Evolutionary conservation across 2,888 invertebrate genomes (phyloP), one percentile per base, ranked within the genome.

Genomic region (Agrochola macilenta): DNA sequence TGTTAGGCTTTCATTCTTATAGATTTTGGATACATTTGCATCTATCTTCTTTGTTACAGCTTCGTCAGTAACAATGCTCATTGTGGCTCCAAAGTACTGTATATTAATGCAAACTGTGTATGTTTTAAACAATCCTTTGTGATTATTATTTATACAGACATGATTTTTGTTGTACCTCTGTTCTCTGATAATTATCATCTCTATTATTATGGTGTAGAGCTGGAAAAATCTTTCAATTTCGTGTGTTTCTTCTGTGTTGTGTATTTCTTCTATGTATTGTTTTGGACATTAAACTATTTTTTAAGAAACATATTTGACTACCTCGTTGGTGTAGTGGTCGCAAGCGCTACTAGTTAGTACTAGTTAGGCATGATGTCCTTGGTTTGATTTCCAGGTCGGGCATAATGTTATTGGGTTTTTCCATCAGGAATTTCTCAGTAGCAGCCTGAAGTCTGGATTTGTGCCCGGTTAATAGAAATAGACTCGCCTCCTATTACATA

Each of bases 51-150:
- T 74, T 83, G 73, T 73, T 60, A 35, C 49, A 11, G 5, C 20
- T 54, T 43, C 49, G 8, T 5, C 12, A 17, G 17, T 26, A 23
- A 83, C 81, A 78, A 83, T 83, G 60, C 57, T 65, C 84, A 83
- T 82, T 79, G 69, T 83, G 46, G 64, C n/a, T 23, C 30, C 64
- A 66, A 30, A 17, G 14, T 12, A 54, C 11, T 23, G 12, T 11
- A 5, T 54, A 23, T 30, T 54, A 64, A 46, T 35, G 17, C 7
- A 61, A n/a, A 57, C 23, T 78, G 39, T 35, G 52, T 69, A 23
- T 35, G 52, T 49, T 14, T 14, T 35, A 54, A 60, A 77, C 83
- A 72, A 71, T 71, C 58, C 46, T 77, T 77, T 71, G 83, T 81
- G 35, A 26, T 54, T 35, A 26, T 43, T 64, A 39, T 70, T 23